Conservation (phyloP, 2,888 invertebrate species). For the Caenorhabditis angaria region DNA sequence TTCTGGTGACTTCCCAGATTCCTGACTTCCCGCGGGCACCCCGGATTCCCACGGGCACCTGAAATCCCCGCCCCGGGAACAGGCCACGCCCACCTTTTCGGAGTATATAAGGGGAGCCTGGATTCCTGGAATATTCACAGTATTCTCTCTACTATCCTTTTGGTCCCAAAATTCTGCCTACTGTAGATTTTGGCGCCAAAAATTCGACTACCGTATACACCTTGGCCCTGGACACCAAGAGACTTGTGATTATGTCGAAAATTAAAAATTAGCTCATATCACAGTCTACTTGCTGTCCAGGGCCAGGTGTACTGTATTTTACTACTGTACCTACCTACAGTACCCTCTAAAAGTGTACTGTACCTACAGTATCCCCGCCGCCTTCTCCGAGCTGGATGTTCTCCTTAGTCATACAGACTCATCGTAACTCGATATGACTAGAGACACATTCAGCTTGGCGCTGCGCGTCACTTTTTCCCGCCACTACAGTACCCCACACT, state of each 20-base stretch:
- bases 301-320: slow-evolving; percentile 12
- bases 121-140: neutral
- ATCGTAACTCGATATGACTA: slow-evolving; percentile 44
- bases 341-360: neutral
- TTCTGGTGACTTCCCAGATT: neutral
- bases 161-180: too few relatives aligned
- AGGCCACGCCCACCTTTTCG: neutral
- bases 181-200: too few relatives aligned
- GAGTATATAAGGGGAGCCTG: neutral
- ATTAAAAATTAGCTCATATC: slow-evolving; percentile 10
- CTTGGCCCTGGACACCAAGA: slow-evolving; percentile 19
- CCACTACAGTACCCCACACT: neutral
- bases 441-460: slow-evolving; percentile 60
- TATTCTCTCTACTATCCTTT: neutral
- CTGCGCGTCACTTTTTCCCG: neutral
- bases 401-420: slow-evolving; percentile 14
- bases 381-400: slow-evolving; percentile 39
- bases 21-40: neutral
- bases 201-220: too few relatives aligned
- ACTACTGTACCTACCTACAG: neutral
- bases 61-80: too few relatives aligned
- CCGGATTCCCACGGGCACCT: neutral
- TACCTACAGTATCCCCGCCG: too few relatives aligned
- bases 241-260: slow-evolving; percentile 8
- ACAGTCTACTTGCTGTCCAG: slow-evolving; percentile 48